Percentiles rank a stretch among this genome's conserved stretches.
These are phyloP conservation scores for Phragmatobia fuliginosa DNA, from an alignment of 2,888 invertebrate genomes.

Conservation along the genomic window DNA sequence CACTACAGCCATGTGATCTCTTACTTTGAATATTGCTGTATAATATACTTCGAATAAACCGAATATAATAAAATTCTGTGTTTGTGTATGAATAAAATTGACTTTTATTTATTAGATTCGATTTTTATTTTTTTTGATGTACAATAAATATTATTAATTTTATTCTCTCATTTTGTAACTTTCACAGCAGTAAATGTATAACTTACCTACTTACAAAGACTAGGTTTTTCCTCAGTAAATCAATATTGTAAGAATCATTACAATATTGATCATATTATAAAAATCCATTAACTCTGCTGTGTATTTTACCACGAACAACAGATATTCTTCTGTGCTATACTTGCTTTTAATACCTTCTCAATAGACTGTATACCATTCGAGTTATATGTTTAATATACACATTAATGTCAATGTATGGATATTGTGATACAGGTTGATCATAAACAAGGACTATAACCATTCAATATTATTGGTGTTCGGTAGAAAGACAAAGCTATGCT, in stretches of 20 bases:
- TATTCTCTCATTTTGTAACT: no score
- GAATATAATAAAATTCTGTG: no score
- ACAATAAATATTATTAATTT: no score
- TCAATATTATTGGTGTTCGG: slow-evolving; percentile 10
- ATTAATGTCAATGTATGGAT: slow-evolving; percentile 7
- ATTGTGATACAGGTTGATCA: slow-evolving; percentile 1
- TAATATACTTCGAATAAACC: not conserved
- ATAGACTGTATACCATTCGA: not conserved
- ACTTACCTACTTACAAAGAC: no score
- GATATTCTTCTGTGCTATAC: not conserved
- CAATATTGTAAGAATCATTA: not conserved
- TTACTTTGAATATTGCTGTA: slow-evolving; percentile 1
- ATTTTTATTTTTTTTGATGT: no score
- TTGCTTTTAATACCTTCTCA: not conserved
- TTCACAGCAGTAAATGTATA: no score
- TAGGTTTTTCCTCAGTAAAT: not conserved
- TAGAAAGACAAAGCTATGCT: not conserved
- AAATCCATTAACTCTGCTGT: no score
- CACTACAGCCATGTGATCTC: slow-evolving; percentile 3
- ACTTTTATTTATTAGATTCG: no score
- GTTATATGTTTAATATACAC: not conserved
- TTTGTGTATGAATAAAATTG: no score
- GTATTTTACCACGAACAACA: not conserved
- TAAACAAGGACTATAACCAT: slow-evolving; percentile 4
- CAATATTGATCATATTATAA: no score